Evolutionary conservation across 2,113 vertebrate genomes (phyloP).

Genomic region (Menura novaehollandiae): DNA sequence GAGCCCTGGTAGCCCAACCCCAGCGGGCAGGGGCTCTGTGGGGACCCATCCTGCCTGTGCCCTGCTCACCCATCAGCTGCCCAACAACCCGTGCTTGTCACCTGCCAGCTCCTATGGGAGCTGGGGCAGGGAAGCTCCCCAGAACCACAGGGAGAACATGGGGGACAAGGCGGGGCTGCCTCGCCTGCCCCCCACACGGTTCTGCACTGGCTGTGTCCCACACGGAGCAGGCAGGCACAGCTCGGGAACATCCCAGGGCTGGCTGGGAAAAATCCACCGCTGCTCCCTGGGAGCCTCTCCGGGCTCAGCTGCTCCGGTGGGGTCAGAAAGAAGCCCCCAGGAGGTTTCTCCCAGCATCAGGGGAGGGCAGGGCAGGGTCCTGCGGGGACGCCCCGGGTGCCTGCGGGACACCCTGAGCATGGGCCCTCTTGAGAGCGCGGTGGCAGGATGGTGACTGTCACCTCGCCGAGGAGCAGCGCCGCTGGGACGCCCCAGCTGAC

Average conservation of each 20-base stretch:
- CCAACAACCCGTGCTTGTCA: not conserved
- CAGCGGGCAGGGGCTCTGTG: accelerated
- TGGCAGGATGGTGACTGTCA: not conserved
- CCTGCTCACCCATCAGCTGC: not conserved
- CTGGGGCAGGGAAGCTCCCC: not conserved
- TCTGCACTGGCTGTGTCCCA: accelerated
- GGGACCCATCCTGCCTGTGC: not conserved
- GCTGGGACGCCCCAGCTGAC: not conserved
- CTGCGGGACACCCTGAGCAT: not conserved
- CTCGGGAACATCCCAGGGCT: accelerated
- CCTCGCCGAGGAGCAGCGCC: not conserved
- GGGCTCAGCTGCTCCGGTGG: accelerated
- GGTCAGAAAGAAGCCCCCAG: not conserved
- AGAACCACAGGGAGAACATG: not conserved
- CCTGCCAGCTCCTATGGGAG: not conserved
- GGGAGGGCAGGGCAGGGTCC: not conserved
- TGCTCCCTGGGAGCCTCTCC: not conserved
- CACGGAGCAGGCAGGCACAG: not conserved
- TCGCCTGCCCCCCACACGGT: accelerated
- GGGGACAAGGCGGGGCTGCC: not conserved
- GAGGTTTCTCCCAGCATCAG: not conserved
- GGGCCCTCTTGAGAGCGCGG: accelerated
- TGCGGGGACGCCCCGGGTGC: accelerated
- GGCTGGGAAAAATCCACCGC: not conserved
- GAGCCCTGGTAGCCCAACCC: not conserved